Conservation (phyloP, 2,888 invertebrate species). For the Heteropelma amictum region DNA sequence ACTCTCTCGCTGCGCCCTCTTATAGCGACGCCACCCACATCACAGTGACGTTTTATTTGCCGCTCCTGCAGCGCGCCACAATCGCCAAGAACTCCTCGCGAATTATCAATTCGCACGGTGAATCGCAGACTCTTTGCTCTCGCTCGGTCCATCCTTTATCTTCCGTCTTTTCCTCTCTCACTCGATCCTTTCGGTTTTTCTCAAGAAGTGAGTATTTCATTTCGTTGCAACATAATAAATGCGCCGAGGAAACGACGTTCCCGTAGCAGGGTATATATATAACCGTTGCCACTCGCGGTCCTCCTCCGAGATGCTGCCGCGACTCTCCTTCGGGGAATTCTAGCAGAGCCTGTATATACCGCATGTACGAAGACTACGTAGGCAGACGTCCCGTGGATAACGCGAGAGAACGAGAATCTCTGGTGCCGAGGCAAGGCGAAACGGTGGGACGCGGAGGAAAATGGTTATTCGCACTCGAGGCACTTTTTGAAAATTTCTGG, state of each 20-base stretch:
- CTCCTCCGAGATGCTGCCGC: background rate
- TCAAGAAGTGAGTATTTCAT: constrained; percentile 47
- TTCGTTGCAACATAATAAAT: constrained; percentile 43
- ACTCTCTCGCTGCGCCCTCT: background rate
- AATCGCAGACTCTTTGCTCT: constrained; percentile 58
- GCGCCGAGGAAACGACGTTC: constrained; percentile 8
- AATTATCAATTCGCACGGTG: constrained; percentile 63
- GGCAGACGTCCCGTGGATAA: constrained; percentile 44
- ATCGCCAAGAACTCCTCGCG: constrained; percentile 50
- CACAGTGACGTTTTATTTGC: constrained; percentile 56
- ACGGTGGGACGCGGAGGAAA: no score
- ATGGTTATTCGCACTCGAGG: no score
- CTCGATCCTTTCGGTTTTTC: constrained; percentile 4
- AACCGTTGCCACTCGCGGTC: no score
- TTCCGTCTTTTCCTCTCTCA: constrained; percentile 35
- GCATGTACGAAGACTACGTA: constrained; percentile 8
- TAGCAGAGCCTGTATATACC: background rate
- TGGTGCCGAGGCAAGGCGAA: background rate
- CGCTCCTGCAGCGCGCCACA: constrained; percentile 56
- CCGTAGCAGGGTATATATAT: no score
- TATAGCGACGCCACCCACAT: constrained; percentile 63
- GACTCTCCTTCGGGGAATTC: background rate
- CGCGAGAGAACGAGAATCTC: background rate
- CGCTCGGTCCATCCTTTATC: constrained; percentile 36
- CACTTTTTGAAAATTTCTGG: no score